These are phyloP conservation scores for Mesochorus sp. DNA, from an alignment of 2,888 invertebrate genomes.

Conservation along the genomic window DNA sequence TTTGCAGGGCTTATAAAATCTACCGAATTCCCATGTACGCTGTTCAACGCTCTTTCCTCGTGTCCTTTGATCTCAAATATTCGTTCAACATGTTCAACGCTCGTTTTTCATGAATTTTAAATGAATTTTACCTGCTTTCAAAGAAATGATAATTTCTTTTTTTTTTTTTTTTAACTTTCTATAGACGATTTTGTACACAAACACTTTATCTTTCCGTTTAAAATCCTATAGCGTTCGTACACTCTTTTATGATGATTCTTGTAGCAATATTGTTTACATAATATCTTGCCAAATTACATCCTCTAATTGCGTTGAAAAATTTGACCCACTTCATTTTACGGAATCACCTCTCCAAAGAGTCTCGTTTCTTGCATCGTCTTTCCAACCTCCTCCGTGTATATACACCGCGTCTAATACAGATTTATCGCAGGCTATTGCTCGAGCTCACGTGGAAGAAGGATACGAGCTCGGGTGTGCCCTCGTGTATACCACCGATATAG, in stretches of 20 bases:
- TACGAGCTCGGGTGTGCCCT: slow-evolving; percentile 19
- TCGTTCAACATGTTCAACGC: too few species aligned
- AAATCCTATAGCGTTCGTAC: too few species aligned
- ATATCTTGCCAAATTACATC: background rate
- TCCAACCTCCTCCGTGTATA: slow-evolving; percentile 30
- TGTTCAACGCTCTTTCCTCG: too few species aligned
- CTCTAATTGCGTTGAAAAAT: slow-evolving; percentile 42
- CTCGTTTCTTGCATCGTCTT: slow-evolving; percentile 47
- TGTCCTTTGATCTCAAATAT: too few species aligned
- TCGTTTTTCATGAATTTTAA: too few species aligned
- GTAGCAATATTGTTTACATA: background rate
- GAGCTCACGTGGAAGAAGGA: slow-evolving; percentile 64
- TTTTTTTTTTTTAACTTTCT: too few species aligned
- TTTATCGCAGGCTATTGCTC: slow-evolving; percentile 75
- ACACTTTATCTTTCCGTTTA: too few species aligned
- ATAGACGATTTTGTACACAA: too few species aligned
- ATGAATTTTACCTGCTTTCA: background rate
- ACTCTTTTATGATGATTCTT: background rate
- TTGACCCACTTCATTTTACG: slow-evolving; percentile 45
- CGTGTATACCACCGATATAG: slow-evolving; percentile 72
- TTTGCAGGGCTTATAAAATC: too few species aligned
- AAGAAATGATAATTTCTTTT: background rate
- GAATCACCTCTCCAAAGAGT: slow-evolving; percentile 58
- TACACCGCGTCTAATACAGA: slow-evolving; percentile 78
- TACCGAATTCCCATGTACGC: too few species aligned